Conservation (phyloP, 2,113 vertebrate species). For the Prionailurus viverrinus region DNA sequence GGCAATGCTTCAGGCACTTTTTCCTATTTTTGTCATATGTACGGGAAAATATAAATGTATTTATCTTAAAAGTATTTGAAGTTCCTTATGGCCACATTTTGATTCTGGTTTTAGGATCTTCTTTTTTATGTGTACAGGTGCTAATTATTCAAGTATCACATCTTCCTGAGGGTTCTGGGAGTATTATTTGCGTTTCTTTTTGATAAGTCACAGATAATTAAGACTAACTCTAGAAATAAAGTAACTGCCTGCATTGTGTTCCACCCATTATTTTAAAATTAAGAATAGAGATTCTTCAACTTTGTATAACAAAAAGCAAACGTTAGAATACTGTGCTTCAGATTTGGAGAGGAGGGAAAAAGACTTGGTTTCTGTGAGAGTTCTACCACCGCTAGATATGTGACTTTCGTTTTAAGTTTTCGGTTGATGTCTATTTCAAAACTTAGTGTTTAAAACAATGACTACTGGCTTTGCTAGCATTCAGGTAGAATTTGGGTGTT, state of each 20-base stretch:
- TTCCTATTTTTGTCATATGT: conserved; percentile 55
- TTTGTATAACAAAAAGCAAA: not conserved
- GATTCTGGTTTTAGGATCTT: conserved; percentile 17
- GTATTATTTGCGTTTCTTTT: conserved; percentile 29
- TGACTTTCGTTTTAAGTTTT: not conserved
- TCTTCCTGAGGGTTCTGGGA: not conserved
- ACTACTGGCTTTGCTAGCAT: not conserved
- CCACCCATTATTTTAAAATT: not conserved
- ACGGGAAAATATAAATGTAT: conserved; percentile 33
- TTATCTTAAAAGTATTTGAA: conserved; percentile 46
- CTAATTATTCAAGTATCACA: conserved; percentile 21
- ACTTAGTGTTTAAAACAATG: not conserved
- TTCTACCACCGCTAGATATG: not conserved
- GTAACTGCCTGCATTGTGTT: not conserved
- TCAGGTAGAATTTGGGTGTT: not conserved
- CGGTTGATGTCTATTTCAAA: not conserved
- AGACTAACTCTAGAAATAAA: not conserved
- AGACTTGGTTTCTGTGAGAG: not conserved
- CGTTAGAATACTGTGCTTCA: not conserved
- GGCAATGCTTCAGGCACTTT: conserved; percentile 47
- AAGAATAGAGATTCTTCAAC: not conserved
- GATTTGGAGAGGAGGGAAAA: not conserved
- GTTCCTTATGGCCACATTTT: conserved; percentile 41
- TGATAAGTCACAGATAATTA: not conserved
- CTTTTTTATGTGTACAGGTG: not conserved